A percentile compares a stretch with the other conserved stretches of the same genome.
phyloP scores from a whole-genome alignment of 1,140 invertebrate genomes.

The Anthonomus grandis region DNA sequence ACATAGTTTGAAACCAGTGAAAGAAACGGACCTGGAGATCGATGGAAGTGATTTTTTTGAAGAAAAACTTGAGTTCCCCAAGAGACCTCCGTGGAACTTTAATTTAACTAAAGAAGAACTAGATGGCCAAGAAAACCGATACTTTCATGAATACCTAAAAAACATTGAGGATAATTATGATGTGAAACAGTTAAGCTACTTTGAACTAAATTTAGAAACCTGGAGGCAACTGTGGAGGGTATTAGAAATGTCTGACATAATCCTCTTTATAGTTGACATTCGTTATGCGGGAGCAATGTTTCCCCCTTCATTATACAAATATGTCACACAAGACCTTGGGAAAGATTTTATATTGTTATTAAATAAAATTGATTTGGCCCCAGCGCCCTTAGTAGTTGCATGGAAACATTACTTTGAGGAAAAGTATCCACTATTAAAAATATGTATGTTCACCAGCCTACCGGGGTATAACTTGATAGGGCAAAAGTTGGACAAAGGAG shows the following conservation, averaged over 20 bases:
- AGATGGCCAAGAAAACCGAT: conserved; percentile 65
- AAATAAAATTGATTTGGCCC: conserved; percentile 90
- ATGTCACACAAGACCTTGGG: conserved; percentile 68
- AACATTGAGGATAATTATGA: conserved; percentile 35
- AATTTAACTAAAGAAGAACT: conserved; percentile 67
- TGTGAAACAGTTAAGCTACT: conserved; percentile 42
- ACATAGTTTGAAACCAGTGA: conserved; percentile 54
- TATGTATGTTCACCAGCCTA: conserved; percentile 82
- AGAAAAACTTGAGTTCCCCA: conserved; percentile 74
- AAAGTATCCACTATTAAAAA: conserved; percentile 70
- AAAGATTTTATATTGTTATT: conserved; percentile 85
- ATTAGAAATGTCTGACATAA: conserved; percentile 91
- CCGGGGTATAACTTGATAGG: conserved; percentile 70
- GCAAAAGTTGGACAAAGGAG: conserved; percentile 52
- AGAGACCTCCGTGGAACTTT: conserved; percentile 77
- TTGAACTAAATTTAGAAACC: conserved; percentile 95
- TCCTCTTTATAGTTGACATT: conserved; percentile 92
- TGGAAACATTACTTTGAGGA: conserved; percentile 80
- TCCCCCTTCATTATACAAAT: conserved; percentile 82
- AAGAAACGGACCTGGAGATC: conserved; percentile 65
- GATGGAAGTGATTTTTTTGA: conserved; percentile 68
- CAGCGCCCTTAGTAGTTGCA: conserved; percentile 75
- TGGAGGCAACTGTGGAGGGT: conserved; percentile 99
- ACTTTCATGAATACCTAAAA: conserved; percentile 43
- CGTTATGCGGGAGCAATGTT: conserved; percentile 67